Conservation (phyloP, 2,113 vertebrate genomes). For the Dromiciops gliroides region DNA sequence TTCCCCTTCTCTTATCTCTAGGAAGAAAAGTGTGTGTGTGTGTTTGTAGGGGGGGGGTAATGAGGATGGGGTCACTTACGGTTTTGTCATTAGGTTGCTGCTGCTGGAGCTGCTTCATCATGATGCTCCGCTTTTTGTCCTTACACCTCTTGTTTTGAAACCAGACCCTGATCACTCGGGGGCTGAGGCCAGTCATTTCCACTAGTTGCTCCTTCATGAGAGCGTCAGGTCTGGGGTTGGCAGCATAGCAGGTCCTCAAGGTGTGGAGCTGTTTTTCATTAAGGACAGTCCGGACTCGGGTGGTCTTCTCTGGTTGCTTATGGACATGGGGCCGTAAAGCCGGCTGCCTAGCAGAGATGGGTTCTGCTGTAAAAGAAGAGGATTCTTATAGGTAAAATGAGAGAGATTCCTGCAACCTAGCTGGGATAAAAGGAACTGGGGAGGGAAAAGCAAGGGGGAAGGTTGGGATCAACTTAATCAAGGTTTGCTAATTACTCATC, state of each 20-base stretch:
- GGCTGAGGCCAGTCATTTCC: slow-evolving; percentile 99
- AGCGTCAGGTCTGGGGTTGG: slow-evolving; percentile 97
- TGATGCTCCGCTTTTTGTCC: slow-evolving; percentile 96
- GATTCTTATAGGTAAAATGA: slow-evolving; percentile 67
- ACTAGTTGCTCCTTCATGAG: slow-evolving; percentile 99
- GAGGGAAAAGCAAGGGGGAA: neutral
- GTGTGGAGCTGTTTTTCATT: slow-evolving; percentile 99
- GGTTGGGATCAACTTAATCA: neutral
- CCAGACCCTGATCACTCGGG: slow-evolving; percentile 98
- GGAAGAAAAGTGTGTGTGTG: neutral
- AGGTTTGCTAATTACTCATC: neutral
- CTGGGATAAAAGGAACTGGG: neutral
- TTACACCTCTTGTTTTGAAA: slow-evolving; percentile 99
- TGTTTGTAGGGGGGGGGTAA: neutral
- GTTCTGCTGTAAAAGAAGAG: slow-evolving; percentile 92
- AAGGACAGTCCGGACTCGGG: slow-evolving; percentile 96
- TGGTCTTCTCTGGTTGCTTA: slow-evolving; percentile 99
- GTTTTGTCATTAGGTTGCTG: slow-evolving; percentile 99
- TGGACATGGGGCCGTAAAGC: slow-evolving; percentile 96
- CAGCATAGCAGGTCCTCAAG: slow-evolving; percentile 98
- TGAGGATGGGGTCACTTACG: slow-evolving; percentile 84
- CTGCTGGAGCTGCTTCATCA: slow-evolving; percentile 99
- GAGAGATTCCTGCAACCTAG: neutral
- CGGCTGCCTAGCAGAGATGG: slow-evolving; percentile 96
- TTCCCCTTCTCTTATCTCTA: neutral